Conservation (phyloP, 1,140 invertebrate species). For the Drosophila lowei region DNA sequence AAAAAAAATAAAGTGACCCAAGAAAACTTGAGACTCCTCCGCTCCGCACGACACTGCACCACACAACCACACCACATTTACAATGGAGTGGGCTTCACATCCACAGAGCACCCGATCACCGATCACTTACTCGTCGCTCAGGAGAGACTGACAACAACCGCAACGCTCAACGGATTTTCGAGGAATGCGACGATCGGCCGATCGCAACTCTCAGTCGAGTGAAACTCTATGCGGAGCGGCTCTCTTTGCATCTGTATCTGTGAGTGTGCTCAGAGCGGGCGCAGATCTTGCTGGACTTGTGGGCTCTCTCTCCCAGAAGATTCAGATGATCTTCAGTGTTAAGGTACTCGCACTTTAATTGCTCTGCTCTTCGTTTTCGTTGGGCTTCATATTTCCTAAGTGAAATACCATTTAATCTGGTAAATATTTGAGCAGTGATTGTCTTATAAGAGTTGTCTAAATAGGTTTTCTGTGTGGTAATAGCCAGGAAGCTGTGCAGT, state of each 20-base stretch:
- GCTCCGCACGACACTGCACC: slow-evolving; percentile 2
- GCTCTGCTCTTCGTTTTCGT: neutral
- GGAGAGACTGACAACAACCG: slow-evolving; percentile 76
- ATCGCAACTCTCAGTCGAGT: slow-evolving; percentile 14
- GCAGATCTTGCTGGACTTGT: too few species aligned
- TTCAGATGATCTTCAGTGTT: too few species aligned
- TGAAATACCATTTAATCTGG: slow-evolving; percentile 2
- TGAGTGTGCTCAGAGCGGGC: too few species aligned
- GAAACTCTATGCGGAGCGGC: too few species aligned
- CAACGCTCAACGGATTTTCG: slow-evolving; percentile 78
- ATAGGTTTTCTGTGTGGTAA: neutral
- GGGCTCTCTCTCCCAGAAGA: too few species aligned
- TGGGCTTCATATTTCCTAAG: too few species aligned
- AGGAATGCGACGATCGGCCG: slow-evolving; percentile 46
- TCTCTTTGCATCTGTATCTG: too few species aligned
- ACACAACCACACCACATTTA: slow-evolving; percentile 9
- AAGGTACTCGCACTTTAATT: slow-evolving; percentile 4
- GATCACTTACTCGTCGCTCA: slow-evolving; percentile 69
- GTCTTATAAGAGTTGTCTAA: neutral
- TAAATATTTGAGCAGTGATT: slow-evolving; percentile 26
- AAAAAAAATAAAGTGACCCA: slow-evolving; percentile 45
- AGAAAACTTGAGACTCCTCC: slow-evolving; percentile 69
- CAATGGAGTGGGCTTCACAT: neutral
- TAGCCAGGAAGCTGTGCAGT: slow-evolving; percentile 33
- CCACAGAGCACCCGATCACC: slow-evolving; percentile 3